These are phyloP conservation scores for Cuniculus paca DNA, from an alignment of 2,797 vertebrate species.

Conservation along the genomic window DNA sequence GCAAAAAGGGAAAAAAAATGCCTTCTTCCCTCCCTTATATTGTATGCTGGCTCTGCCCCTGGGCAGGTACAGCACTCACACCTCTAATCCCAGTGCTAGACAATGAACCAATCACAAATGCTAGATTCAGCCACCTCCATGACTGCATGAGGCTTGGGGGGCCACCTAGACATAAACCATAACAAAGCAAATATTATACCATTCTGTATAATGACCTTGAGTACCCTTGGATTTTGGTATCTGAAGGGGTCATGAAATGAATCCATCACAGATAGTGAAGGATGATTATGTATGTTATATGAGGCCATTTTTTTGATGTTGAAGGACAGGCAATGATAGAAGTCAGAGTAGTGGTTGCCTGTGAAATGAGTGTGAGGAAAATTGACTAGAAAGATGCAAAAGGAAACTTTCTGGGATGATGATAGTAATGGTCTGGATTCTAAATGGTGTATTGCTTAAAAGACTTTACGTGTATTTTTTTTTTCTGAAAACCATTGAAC, in stretches of 20 bases:
- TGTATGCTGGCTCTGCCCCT: too few species aligned
- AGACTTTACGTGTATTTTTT: neutral
- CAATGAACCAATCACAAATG: too few species aligned
- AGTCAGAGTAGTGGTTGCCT: neutral
- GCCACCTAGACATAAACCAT: too few species aligned
- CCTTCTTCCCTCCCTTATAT: too few species aligned
- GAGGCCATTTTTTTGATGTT: neutral
- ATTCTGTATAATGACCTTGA: neutral
- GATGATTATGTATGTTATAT: neutral
- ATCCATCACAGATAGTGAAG: neutral
- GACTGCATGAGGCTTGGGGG: too few species aligned
- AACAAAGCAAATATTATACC: neutral
- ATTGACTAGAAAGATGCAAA: neutral
- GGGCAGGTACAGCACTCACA: too few species aligned
- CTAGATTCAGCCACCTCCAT: too few species aligned
- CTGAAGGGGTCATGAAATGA: neutral
- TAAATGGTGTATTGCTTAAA: neutral
- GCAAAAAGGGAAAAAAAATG: too few species aligned
- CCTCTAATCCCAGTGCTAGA: too few species aligned
- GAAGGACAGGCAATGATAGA: neutral
- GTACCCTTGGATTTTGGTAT: neutral
- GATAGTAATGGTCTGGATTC: neutral
- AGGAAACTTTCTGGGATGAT: neutral
- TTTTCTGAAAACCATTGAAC: constrained; percentile 3
- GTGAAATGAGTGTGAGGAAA: neutral